Evolutionary conservation across 2,797 vertebrate genomes (phyloP).

Genomic region (Crenuchus spilurus): DNA sequence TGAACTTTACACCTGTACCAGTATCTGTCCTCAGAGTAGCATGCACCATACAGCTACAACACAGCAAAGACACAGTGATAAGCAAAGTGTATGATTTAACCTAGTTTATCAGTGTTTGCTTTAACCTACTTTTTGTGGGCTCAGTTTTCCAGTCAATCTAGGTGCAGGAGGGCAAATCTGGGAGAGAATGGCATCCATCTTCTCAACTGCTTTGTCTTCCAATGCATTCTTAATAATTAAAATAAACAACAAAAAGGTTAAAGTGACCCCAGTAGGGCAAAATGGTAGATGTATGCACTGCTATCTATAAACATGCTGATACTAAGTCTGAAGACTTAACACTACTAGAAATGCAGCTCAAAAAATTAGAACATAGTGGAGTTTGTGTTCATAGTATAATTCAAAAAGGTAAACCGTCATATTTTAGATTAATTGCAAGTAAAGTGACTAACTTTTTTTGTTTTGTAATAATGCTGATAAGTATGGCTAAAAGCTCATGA

Average conservation of each 20-base stretch:
- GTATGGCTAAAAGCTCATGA: no score
- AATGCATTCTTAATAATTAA: constrained; percentile 50
- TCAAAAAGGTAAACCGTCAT: no score
- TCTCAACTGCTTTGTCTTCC: constrained; percentile 49
- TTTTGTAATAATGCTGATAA: no score
- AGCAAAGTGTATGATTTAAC: neutral
- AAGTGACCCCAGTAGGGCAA: no score
- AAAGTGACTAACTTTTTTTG: no score
- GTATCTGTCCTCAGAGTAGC: constrained; percentile 80
- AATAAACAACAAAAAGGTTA: neutral
- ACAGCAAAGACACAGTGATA: constrained; percentile 10
- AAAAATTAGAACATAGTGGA: no score
- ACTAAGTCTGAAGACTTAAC: no score
- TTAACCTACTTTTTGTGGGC: constrained; percentile 50
- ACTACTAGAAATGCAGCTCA: no score
- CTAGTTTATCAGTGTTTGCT: neutral
- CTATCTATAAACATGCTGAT: no score
- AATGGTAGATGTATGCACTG: no score
- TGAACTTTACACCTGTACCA: constrained; percentile 83
- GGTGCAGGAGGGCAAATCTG: constrained; percentile 49
- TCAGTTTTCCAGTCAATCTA: constrained; percentile 50
- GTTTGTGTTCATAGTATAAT: no score
- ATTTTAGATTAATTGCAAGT: no score
- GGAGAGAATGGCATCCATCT: constrained; percentile 45
- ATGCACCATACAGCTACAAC: constrained; percentile 77